Base-by-base conservation (phyloP, 1,140 invertebrate species). In the Wasmannia auropunctata region DNA sequence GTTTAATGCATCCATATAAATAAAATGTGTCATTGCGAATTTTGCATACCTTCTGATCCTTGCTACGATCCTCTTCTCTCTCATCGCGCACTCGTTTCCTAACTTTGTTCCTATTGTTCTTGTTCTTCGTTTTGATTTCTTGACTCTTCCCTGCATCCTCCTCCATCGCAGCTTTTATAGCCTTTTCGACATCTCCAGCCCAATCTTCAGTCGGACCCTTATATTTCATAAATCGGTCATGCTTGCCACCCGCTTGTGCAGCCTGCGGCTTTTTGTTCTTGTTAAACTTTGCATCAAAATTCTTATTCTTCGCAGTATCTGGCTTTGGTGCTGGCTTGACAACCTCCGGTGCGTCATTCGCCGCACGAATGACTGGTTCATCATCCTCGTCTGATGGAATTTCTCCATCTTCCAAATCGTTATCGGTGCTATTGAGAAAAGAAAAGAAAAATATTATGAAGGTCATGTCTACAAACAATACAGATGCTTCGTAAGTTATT, bases 181-280 rank as follows among this genome's bases (percentile, higher is more conserved):
- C 96, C 93, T 97, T 97, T 91, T 98, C 97, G 87, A 98, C 97
- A 93, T 96, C 97, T 34, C 96, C 96, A 56, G 97, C 97, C 95
- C 97, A 97, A 94, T 98, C 97, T 91, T 97, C 97, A 90, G 96
- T 95, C 28, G 94, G 92, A 87, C 89, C 92, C 84, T 95, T 95
- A 56, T 94, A 94, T 25, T 95, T 94, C 65, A 85, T 88, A 43
- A 91, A 92, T 85, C 93, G 91, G 60, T 94, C 94, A 10, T 91
- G 89, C 34, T 92, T 91, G 34, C 84, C 74, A 75, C 69, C 89
- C 83, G 80, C 51, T 58, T 90, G 87, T 46, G 65, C 25, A 58
- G 37, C 60, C 7, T 87, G 80, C 7, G 84, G 85, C 56, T 93
- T 94, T 86, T 94, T 95, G 63, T 67, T 95, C 72, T 94, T 95